phyloP scores from a whole-genome alignment of 2,113 vertebrate species.

The Phalacrocorax carbo region DNA sequence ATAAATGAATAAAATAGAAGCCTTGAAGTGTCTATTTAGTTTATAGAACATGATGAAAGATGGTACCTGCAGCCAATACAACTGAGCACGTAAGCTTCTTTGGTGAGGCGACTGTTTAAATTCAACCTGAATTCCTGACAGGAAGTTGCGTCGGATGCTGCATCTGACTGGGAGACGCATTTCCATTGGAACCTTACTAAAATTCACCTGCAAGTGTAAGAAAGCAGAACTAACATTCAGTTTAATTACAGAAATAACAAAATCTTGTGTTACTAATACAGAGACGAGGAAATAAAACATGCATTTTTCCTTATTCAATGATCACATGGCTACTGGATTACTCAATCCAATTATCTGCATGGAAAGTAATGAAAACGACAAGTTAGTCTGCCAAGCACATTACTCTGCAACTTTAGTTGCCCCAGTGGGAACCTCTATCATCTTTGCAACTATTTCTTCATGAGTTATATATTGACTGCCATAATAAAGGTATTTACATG shows the following conservation, averaged over 20 bases:
- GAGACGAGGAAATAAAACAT: not conserved
- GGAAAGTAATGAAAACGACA: not conserved
- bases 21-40: conserved; percentile 32
- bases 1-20: not conserved
- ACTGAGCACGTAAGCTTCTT: conserved; percentile 87
- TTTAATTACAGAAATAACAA: not conserved
- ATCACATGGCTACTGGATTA: not conserved
- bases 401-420: not conserved
- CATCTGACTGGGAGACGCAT: conserved; percentile 85
- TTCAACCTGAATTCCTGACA: conserved; percentile 92
- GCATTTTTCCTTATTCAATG: not conserved
- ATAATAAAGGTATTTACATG: not conserved
- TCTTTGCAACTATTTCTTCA: not conserved
- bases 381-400: not conserved
- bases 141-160: conserved; percentile 87
- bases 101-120: conserved; percentile 93
- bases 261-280: not conserved
- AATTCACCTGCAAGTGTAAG: conserved; percentile 81
- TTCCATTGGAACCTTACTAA: conserved; percentile 81
- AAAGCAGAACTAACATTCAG: not conserved
- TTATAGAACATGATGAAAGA: not conserved
- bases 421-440: not conserved
- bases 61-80: conserved; percentile 94
- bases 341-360: not conserved
- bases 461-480: not conserved